These are phyloP conservation scores for Larimichthys polyactis DNA, from an alignment of 2,113 vertebrate species.

Conservation along the genomic window DNA sequence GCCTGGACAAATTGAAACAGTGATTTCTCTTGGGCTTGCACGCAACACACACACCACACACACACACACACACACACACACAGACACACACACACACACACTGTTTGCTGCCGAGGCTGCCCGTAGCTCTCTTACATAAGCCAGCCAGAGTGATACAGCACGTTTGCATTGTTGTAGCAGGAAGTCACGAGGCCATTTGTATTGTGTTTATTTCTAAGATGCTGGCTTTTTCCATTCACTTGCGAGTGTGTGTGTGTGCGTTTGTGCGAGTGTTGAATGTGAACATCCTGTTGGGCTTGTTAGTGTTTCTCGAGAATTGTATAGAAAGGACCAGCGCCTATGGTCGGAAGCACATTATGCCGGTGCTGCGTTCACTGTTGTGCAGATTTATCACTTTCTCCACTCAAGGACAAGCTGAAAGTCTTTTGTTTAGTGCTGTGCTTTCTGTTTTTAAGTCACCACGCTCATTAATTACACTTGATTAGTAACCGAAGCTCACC, in stretches of 20 bases:
- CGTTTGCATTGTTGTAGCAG: constrained; percentile 79
- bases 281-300: constrained; percentile 73
- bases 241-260: constrained; percentile 12
- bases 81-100: constrained; percentile 21
- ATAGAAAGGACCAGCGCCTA: constrained; percentile 37
- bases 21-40: constrained; percentile 69
- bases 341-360: constrained; percentile 37
- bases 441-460: background rate
- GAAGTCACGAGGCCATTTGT: constrained; percentile 70
- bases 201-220: constrained; percentile 79
- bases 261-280: constrained; percentile 42
- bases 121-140: constrained; percentile 74
- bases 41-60: no score
- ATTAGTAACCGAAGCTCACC: background rate
- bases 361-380: constrained; percentile 31
- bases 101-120: constrained; percentile 32
- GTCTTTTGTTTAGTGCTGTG: background rate
- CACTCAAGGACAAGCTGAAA: constrained; percentile 4
- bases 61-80: constrained; percentile 17
- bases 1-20: constrained; percentile 73
- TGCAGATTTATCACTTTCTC: constrained; percentile 21
- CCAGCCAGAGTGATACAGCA: constrained; percentile 67
- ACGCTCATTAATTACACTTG: background rate
- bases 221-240: constrained; percentile 67
- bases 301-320: constrained; percentile 47